Base-by-base conservation (phyloP, 1,140 invertebrate species). In the Drosophila littoralis region DNA sequence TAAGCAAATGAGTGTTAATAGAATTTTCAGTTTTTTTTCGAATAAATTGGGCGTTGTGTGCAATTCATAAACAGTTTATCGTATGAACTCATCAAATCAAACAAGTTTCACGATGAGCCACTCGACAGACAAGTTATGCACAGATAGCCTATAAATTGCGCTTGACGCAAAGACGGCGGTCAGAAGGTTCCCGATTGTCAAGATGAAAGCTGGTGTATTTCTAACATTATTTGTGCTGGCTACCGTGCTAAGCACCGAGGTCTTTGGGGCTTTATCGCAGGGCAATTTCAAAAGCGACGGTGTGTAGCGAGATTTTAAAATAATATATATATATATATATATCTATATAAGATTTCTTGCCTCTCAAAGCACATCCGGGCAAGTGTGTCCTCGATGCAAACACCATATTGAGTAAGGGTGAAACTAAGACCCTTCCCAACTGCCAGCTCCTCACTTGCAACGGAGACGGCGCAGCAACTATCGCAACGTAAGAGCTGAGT, bases 351-450 rank as follows among this genome's bases (percentile, higher is more conserved):
- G 32, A n/a, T 35, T 46, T 36, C 12, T 28, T 48, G 6, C 6
- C n/a, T 9, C 57, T 8, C 52, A 42, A 32, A 51, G 63, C 22
- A 43, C 43, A 61, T 68, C 64, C 71, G 22, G 71, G 71, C 1
- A 68, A 74, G 38, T 74, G 65, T 50, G 40, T 61, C 1, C 2
- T 69, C 8, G 43, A 63, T 40, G 9, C 9, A 10, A 8, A 57
- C 9, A 63, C 42, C 1, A 63, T 75, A 8, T 57, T 75, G 13
- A 22, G 17, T 12, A n/a, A 50, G 10, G 51, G 65, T 5, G 40
- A 75, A 32, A 32, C 9, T 13, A 32, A 36, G 15, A 51, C 46
- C 1, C 7, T n/a, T 0, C 3, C 55, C 2, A 43, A 28, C 1
- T 75, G 59, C 6, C 0, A 8, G 3, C 52, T 28, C 0, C 36